Evolutionary conservation across 2,888 invertebrate genomes (phyloP), one percentile per base, ranked within the genome.

Genomic region (Melieria picta): DNA sequence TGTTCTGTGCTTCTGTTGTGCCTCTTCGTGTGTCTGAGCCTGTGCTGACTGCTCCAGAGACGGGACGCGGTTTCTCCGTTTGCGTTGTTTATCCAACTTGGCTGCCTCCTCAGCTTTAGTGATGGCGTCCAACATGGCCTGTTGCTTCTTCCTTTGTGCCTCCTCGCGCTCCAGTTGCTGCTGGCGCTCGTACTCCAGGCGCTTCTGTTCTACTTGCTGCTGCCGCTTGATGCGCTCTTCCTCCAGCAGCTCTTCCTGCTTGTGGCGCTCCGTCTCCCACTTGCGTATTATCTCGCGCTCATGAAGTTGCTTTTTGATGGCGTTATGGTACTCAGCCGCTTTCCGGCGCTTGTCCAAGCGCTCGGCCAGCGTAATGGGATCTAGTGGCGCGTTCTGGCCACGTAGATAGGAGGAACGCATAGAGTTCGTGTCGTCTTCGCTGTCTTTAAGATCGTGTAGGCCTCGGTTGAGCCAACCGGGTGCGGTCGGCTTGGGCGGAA

Each of bases 371-470:
- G 94, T 91, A 77, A 91, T 90, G 2, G 94, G 92, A 83, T 96
- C 96, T 70, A 96, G 84, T 0, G 93, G 94, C 13, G 92, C 91
- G 86, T 96, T 96, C 88, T 96, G 96, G 7, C 97, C 97, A 76
- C 96, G 89, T 61, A 96, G 87, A 86, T 92, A 93, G 61, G 93
- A 92, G 57, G 93, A 92, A 77, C 83, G 84, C 72, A 85, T 69
- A 0, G 86, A 86, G 52, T 85, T 83, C 0, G 77, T 77, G 71
- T 86, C 87, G 57, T 86, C 81, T 84, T 88, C 81, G 85, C 89
- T 86, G 71, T 89, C 89, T 68, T 88, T 88, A 3, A 88, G 82
- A 64, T 87, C 86, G 75, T 88, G 88, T n/a, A 88, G 78, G 0
- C 89, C 89, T 6, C 89, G 86, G 80, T 88, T 89, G 0, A 90